Percentiles rank a stretch among this genome's conserved stretches.
Conservation (phyloP, 2,888 invertebrate species). For the Mimachlamys varia region DNA sequence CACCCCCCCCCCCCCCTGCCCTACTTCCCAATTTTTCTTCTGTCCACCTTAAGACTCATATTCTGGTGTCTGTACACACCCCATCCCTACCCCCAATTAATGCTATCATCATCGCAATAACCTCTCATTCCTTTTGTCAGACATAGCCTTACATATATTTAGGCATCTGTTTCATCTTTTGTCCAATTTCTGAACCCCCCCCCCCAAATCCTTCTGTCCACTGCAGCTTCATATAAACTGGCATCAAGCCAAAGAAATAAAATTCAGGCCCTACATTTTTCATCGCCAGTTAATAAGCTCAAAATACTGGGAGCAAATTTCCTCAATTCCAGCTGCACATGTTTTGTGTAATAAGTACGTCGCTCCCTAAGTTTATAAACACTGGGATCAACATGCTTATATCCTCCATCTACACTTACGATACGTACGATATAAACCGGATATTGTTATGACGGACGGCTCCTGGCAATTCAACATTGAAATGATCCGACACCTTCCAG, state of each 20-base stretch:
- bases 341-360: not conserved
- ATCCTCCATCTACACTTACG: not conserved
- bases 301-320: slow-evolving; percentile 31
- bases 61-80: too few species aligned
- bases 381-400: not conserved
- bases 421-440: not conserved
- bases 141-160: too few species aligned
- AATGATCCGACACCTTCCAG: not conserved
- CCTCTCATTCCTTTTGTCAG: too few species aligned
- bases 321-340: not conserved
- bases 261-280: slow-evolving; percentile 17
- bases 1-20: too few species aligned
- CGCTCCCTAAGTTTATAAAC: not conserved
- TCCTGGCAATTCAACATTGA: not conserved
- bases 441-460: not conserved
- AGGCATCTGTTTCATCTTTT: too few species aligned
- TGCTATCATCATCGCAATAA: too few species aligned
- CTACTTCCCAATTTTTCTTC: too few species aligned
- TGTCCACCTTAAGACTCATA: too few species aligned
- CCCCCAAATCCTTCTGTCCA: not conserved
- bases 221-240: not conserved
- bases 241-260: not conserved
- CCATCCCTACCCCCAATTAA: too few species aligned
- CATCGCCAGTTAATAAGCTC: slow-evolving; percentile 15
- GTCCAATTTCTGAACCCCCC: too few species aligned